Evolutionary conservation across 2,797 vertebrate genomes (phyloP), one percentile per base, ranked within the genome.

Genomic region (Anguilla anguilla): DNA sequence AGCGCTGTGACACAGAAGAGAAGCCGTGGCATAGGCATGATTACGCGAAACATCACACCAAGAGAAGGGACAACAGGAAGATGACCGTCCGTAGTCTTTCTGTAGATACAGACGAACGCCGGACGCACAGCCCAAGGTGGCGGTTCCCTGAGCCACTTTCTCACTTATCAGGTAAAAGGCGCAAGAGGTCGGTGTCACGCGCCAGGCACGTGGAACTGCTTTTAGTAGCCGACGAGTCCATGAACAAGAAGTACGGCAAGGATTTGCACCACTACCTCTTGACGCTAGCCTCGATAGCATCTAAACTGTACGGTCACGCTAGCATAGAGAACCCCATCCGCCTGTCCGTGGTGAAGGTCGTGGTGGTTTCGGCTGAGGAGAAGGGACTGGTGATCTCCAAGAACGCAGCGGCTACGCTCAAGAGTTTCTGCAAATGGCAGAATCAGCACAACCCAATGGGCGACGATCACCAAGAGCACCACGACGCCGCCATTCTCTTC

Each of bases 381-480:
- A 97, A 97, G 92, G 98, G 97, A 2, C 94, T 98, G 79, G 97
- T 98, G 64, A 95, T 99, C 87, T 95, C 95, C 95, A 97, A 98
- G 94, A 99, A 99, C 57, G 98, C 98, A 0, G 98, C 98, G 46
- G 95, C 97, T 85, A 98, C 98, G 0, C 97, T 99, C 85, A 99
- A 98, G 95, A 98, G 97, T 95, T 99, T 99, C 92, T 99, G 98
- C 94, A 99, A 98, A 95, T 99, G 98, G 98, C 98, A 99, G 94
- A 97, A 99, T 91, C 98, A 98, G 88, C 98, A 98, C 90, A 99
- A 98, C 94, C 97, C 96, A 55, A 96, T 98, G 82, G 97, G 96
- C 0, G 97, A 98, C 0, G 96, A 97, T 86, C 97, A 99, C 0
- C 96, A 96, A 7, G 96, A 98, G 28, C 98, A 99, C 91, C 97